Conservation (phyloP, 2,113 vertebrate genomes). For the Suricata suricatta region DNA sequence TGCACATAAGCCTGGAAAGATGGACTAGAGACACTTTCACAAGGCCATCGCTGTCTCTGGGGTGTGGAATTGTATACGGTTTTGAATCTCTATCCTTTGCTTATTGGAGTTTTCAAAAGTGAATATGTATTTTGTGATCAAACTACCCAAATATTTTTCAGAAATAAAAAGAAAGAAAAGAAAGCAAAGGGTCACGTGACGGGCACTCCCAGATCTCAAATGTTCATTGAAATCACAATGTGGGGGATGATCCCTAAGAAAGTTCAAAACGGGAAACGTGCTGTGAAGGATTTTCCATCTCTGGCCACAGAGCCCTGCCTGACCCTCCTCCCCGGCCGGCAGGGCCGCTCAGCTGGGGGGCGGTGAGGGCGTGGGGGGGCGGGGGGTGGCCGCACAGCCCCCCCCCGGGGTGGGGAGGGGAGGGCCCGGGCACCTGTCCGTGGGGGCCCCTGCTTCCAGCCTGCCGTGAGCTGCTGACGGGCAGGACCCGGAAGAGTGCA, state of each 20-base stretch:
- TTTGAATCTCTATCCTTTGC: background rate
- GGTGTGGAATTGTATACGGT: background rate
- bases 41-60: background rate
- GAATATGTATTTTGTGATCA: background rate
- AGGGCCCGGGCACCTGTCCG: background rate
- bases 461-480: background rate
- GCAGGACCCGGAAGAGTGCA: background rate
- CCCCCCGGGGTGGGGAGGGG: background rate
- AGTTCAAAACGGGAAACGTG: background rate
- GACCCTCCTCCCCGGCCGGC: background rate
- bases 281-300: background rate
- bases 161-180: background rate
- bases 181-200: background rate
- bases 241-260: background rate
- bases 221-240: too few relatives aligned
- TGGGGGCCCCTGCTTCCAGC: background rate
- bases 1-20: background rate
- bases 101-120: background rate
- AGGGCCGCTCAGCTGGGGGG: background rate
- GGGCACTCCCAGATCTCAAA: background rate
- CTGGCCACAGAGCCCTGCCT: background rate
- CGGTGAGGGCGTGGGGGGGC: background rate
- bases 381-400: background rate
- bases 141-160: background rate
- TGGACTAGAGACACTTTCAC: background rate